These are phyloP conservation scores for Mya arenaria DNA, from an alignment of 1,140 invertebrate genomes.

Conservation along the genomic window DNA sequence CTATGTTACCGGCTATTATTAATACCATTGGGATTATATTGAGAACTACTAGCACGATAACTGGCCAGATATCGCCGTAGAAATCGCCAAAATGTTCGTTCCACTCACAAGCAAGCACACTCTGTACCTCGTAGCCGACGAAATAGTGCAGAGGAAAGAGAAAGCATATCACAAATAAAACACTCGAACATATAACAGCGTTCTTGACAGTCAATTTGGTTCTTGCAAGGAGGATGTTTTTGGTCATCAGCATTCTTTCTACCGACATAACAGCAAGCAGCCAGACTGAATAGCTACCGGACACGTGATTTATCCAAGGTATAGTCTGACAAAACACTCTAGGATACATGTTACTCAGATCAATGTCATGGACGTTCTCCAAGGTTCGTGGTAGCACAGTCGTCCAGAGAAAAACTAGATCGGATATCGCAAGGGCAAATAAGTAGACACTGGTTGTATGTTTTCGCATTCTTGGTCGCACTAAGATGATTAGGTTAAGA, in stretches of 20 bases:
- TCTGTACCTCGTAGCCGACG: neutral
- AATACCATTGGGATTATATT: neutral
- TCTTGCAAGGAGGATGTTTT: neutral
- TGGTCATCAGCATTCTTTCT: neutral
- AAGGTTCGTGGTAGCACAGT: neutral
- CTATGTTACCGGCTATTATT: neutral
- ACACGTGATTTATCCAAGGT: neutral
- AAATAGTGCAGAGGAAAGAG: neutral
- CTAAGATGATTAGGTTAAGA: neutral
- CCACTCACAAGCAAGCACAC: neutral
- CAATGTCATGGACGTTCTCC: neutral
- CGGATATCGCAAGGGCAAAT: neutral
- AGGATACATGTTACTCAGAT: neutral
- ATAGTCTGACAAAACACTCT: neutral
- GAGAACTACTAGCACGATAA: neutral
- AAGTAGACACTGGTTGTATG: neutral
- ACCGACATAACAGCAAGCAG: neutral
- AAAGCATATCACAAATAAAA: neutral
- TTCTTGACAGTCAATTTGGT: neutral
- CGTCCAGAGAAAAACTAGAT: neutral
- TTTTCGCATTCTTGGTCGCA: neutral
- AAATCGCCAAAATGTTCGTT: neutral
- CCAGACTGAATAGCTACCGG: neutral
- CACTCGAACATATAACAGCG: neutral
- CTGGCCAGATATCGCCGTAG: neutral